A percentile compares a stretch with the other conserved stretches of the same genome.
Conservation (phyloP, 1,140 invertebrate genomes). For the Eciton burchellii region DNA sequence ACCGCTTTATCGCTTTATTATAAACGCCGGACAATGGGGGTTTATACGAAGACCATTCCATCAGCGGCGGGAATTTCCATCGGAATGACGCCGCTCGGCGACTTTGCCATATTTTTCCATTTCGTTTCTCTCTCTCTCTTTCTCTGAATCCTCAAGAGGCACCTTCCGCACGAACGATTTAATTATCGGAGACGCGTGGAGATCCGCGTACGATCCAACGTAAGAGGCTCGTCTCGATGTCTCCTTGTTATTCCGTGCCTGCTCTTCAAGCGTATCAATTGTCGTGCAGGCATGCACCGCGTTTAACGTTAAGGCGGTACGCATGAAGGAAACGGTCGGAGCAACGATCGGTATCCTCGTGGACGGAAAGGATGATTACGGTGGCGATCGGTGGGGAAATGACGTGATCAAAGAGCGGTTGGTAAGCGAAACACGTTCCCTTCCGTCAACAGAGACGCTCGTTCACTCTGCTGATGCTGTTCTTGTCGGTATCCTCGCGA, state of each 20-base stretch:
- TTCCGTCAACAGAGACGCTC: constrained; percentile 42
- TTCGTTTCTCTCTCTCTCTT: not conserved
- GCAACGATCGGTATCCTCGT: constrained; percentile 14
- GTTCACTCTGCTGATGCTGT: constrained; percentile 24
- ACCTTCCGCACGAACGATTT: constrained; percentile 3
- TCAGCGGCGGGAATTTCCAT: constrained; percentile 48
- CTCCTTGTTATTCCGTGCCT: no score
- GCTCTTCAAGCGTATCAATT: no score
- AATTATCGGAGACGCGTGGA: not conserved
- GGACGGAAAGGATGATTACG: constrained; percentile 40
- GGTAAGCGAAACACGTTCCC: constrained; percentile 49
- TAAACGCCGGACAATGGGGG: constrained; percentile 51
- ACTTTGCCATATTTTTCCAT: constrained; percentile 10
- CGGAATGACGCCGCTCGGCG: constrained; percentile 28
- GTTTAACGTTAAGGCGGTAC: not conserved
- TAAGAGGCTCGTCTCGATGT: no score
- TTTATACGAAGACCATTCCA: constrained; percentile 34
- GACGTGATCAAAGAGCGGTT: constrained; percentile 38
- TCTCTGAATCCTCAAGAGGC: not conserved
- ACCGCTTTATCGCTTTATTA: constrained; percentile 58
- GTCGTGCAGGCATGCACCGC: not conserved
- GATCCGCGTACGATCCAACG: no score
- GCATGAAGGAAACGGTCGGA: constrained; percentile 6
- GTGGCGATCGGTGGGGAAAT: constrained; percentile 46
- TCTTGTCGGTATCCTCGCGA: constrained; percentile 51